phyloP scores from a whole-genome alignment of 1,140 invertebrate genomes.

The Conus betulinus region DNA sequence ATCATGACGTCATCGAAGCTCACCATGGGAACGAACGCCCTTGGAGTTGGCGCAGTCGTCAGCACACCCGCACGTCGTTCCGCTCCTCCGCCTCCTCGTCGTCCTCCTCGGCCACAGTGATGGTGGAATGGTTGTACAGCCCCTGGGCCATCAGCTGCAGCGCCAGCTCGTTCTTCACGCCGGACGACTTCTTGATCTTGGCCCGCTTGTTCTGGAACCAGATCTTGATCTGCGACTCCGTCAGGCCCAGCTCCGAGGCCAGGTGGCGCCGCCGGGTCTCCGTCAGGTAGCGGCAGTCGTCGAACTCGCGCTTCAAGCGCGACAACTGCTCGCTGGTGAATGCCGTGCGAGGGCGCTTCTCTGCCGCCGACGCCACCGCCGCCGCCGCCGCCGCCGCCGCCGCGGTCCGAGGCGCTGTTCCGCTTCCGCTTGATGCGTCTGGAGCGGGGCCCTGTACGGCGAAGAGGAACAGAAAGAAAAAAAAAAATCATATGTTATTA shows the following conservation, averaged over 20 bases:
- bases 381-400: background rate
- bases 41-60: background rate
- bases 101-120: slow-evolving; percentile 52
- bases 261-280: slow-evolving; percentile 94
- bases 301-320: slow-evolving; percentile 94
- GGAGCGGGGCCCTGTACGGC: slow-evolving; percentile 88
- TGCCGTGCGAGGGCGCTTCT: slow-evolving; percentile 95
- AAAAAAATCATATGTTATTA: too few relatives aligned
- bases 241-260: slow-evolving; percentile 92
- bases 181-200: slow-evolving; percentile 96
- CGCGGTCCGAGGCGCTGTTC: background rate
- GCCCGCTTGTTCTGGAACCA: slow-evolving; percentile 98
- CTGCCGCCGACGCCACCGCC: slow-evolving; percentile 71
- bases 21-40: background rate
- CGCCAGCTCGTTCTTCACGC: slow-evolving; percentile 92
- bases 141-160: slow-evolving; percentile 97
- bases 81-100: background rate
- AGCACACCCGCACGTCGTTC: background rate
- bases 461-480: background rate
- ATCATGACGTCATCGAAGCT: too few relatives aligned
- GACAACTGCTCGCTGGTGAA: slow-evolving; percentile 97
- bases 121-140: slow-evolving; percentile 84
- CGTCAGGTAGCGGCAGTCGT: slow-evolving; percentile 94
- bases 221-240: slow-evolving; percentile 99
- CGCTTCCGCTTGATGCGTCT: slow-evolving; percentile 83